Percentiles rank a stretch among this genome's conserved stretches.
Evolutionary conservation across 2,888 invertebrate species (phyloP).

Genomic region (Eupithecia pulchellata): DNA sequence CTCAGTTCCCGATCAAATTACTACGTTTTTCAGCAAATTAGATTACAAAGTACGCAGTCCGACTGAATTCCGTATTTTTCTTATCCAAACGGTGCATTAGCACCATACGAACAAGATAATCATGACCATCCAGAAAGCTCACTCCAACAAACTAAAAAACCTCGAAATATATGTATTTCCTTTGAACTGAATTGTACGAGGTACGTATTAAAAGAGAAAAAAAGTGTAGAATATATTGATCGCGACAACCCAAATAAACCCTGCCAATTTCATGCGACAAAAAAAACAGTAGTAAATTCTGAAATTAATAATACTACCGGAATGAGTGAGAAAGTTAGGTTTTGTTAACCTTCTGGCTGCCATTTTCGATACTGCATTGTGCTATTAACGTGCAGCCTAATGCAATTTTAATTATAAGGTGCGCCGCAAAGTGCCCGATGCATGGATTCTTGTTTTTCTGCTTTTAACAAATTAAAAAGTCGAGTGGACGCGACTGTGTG

Average conservation of each 20-base stretch:
- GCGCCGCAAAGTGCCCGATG: slow-evolving; percentile 75
- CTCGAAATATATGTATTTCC: too few relatives aligned
- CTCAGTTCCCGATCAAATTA: slow-evolving; percentile 49
- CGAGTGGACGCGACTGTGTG: slow-evolving; percentile 39
- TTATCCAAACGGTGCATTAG: slow-evolving; percentile 74
- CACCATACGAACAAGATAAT: slow-evolving; percentile 14
- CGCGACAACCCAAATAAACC: neutral
- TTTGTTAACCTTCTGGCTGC: neutral
- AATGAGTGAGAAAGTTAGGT: neutral
- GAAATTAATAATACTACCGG: neutral
- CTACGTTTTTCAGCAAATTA: slow-evolving; percentile 63
- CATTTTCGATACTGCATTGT: neutral
- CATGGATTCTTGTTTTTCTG: slow-evolving; percentile 82
- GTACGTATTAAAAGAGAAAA: too few relatives aligned
- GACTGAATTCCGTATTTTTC: slow-evolving; percentile 68
- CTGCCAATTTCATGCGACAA: neutral
- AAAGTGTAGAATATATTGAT: too few relatives aligned
- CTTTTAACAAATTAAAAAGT: slow-evolving; percentile 83
- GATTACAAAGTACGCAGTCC: slow-evolving; percentile 56
- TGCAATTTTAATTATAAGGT: slow-evolving; percentile 85
- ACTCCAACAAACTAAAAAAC: neutral
- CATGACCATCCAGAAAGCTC: neutral
- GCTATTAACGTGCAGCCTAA: slow-evolving; percentile 75
- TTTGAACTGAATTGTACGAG: too few relatives aligned
- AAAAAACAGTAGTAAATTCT: neutral